phyloP scores from a whole-genome alignment of 2,797 vertebrate species.

The Calcarius lapponicus region DNA sequence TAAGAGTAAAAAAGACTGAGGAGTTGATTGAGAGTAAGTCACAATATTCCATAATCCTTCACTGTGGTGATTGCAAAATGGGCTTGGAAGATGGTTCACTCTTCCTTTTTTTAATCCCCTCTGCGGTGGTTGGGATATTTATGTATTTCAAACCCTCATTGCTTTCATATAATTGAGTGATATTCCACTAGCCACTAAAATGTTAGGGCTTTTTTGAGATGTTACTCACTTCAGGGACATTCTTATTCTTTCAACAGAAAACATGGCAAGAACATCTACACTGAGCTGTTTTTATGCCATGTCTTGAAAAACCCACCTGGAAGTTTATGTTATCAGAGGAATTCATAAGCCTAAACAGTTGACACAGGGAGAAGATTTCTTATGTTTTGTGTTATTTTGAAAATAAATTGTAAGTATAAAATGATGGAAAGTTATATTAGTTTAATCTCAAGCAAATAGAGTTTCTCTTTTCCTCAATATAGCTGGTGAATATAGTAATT shows the following conservation, averaged over 20 bases:
- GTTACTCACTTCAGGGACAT: not conserved
- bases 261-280: not conserved
- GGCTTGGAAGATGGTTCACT: not conserved
- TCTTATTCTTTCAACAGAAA: not conserved
- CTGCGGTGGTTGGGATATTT: not conserved
- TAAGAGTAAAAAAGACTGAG: not conserved
- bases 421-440: not conserved
- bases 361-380: not conserved
- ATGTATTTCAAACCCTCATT: not conserved
- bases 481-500: not conserved
- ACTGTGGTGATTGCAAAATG: not conserved
- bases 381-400: not conserved
- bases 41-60: not conserved
- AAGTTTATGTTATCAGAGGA: not conserved
- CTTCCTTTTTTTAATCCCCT: not conserved
- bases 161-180: not conserved
- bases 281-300: not conserved
- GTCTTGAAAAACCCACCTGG: not conserved
- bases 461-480: not conserved
- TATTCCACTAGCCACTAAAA: not conserved
- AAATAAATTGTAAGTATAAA: not conserved
- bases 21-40: not conserved
- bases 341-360: not conserved
- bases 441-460: not conserved
- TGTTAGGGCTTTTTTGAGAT: not conserved